phyloP scores from a whole-genome alignment of 2,888 invertebrate species.

The Harpalus rufipes region DNA sequence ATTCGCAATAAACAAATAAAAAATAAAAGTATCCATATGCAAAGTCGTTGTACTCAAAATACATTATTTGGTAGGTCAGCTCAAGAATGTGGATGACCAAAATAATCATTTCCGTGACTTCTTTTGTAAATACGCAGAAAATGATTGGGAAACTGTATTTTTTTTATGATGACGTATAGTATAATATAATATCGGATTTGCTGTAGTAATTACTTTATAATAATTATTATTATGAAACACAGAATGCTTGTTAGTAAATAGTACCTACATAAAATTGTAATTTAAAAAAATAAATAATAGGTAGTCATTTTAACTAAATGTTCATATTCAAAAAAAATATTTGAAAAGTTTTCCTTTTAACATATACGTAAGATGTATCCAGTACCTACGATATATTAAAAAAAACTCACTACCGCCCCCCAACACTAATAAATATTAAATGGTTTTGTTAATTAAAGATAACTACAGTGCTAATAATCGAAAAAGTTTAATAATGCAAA shows the following conservation, averaged over 20 bases:
- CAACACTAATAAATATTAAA: too few relatives aligned
- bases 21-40: constrained; percentile 26
- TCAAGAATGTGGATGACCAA: constrained; percentile 55
- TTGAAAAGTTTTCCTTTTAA: too few relatives aligned
- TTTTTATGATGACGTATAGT: neutral
- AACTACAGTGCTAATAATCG: too few relatives aligned
- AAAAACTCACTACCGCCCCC: too few relatives aligned
- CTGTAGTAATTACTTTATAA: neutral
- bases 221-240: neutral
- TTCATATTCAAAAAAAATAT: too few relatives aligned
- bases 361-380: too few relatives aligned
- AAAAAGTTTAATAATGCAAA: too few relatives aligned
- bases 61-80: constrained; percentile 14
- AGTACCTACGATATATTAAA: too few relatives aligned
- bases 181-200: neutral
- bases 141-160: constrained; percentile 20
- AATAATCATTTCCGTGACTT: neutral
- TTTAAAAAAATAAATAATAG: too few relatives aligned
- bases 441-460: too few relatives aligned
- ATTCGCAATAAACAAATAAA: neutral
- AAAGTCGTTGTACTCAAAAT: constrained; percentile 48
- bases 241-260: neutral
- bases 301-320: too few relatives aligned
- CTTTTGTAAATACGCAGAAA: constrained; percentile 1
- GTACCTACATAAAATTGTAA: too few relatives aligned